phyloP scores from a whole-genome alignment of 2,797 vertebrate species.

The Falco berigora region DNA sequence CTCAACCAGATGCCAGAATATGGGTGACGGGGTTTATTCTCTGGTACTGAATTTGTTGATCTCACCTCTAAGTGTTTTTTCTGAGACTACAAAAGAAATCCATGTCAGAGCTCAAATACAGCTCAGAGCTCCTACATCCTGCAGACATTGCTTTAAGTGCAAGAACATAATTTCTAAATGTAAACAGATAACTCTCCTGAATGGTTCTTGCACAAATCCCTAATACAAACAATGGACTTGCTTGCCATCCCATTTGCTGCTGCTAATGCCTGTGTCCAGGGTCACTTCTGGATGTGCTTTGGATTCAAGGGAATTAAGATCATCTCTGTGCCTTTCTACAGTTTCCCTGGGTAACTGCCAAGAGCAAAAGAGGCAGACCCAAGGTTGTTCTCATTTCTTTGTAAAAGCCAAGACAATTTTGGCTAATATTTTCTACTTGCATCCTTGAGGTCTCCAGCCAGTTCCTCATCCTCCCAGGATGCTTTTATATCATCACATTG shows the following conservation, averaged over 20 bases:
- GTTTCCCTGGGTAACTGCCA: slow-evolving; percentile 21
- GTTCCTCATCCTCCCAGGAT: slow-evolving; percentile 6
- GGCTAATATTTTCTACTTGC: not conserved
- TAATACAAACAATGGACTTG: not conserved
- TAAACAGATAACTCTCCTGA: slow-evolving; percentile 8
- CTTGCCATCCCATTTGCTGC: not conserved
- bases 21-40: not conserved
- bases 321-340: not conserved
- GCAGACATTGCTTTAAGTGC: not conserved
- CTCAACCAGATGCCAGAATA: not conserved
- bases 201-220: not conserved
- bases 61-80: not conserved
- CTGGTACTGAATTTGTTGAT: not conserved
- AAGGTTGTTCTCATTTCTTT: slow-evolving; percentile 14
- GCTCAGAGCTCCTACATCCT: not conserved
- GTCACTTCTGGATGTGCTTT: not conserved
- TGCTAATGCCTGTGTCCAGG: not conserved
- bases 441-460: not conserved
- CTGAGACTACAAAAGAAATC: not conserved
- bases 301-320: not conserved
- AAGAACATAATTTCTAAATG: not conserved
- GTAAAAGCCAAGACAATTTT: slow-evolving; percentile 11
- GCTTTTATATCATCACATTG: not conserved
- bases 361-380: not conserved
- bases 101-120: not conserved